Conservation (phyloP, 2,888 invertebrate genomes). For the Abrostola tripartita region DNA sequence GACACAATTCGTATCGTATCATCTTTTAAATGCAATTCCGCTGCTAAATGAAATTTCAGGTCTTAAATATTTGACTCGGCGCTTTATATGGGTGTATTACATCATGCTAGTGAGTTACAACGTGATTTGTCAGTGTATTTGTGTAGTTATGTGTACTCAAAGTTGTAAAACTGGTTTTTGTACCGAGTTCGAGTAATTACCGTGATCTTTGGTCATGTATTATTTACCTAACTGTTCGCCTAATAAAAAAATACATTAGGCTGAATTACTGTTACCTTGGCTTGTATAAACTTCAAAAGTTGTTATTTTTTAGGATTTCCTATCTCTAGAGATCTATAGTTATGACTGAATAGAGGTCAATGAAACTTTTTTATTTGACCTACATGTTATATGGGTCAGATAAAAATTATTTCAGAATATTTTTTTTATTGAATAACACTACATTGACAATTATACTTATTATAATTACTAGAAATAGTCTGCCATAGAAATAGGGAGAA, state of each 20-base stretch:
- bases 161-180: conserved; percentile 53
- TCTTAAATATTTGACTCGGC: conserved; percentile 5
- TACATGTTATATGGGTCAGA: too few relatives aligned
- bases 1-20: conserved; percentile 22
- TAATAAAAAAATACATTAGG: conserved; percentile 13
- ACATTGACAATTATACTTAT: too few relatives aligned
- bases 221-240: conserved; percentile 20
- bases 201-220: conserved; percentile 13
- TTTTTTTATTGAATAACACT: too few relatives aligned
- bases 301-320: neutral
- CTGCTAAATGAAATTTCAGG: conserved; percentile 18
- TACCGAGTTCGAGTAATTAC: conserved; percentile 28
- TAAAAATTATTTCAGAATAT: too few relatives aligned
- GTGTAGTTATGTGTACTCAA: conserved; percentile 14
- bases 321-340: neutral
- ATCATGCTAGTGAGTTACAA: conserved; percentile 24
- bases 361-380: too few relatives aligned
- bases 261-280: conserved; percentile 32
- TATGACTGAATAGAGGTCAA: too few relatives aligned
- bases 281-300: neutral
- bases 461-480: too few relatives aligned
- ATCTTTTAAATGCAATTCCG: conserved; percentile 18
- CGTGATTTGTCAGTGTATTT: conserved; percentile 21
- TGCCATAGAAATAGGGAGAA: too few relatives aligned
- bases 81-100: conserved; percentile 36